Base-by-base conservation (phyloP, 2,797 vertebrate genomes). In the Zalophus californianus region DNA sequence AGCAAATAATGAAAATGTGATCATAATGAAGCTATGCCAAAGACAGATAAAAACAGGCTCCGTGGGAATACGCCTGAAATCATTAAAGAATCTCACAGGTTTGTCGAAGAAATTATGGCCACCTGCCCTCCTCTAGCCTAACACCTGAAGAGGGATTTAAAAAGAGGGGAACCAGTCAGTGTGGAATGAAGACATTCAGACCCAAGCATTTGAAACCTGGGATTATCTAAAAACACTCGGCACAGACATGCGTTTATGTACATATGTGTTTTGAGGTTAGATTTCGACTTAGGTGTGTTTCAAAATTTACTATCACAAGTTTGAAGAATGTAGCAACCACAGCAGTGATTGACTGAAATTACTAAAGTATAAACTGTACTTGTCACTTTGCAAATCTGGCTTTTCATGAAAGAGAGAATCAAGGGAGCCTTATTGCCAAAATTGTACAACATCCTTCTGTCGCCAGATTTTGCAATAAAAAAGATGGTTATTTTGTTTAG, bases 301-400 rank as follows among this genome's bases (percentile, higher is more conserved):
- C 86, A 70, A 95, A 92, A 97, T 93, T 64, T 82, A 86, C 96
- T 98, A 89, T 77, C 97, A 60, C 70, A 78, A 89, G 0, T 0
- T 82, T 95, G 92, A 94, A 97, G 97, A 97, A 60, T 52, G 77
- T 23, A 97, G 96, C 62, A 92, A 98, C 77, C 90, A 87, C 41
- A 94, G 91, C 95, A 91, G 50, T 90, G 80, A 96, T 77, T 92
- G 41, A 44, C 90, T 98, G 97, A 97, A 98, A 96, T 97, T 97
- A 97, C 94, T 98, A 32, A 97, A 96, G 85, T 64, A 97, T 93
- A 97, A 98, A 98, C 98, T 97, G 94, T 85, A 96, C 85, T 96
- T 98, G 97, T 93, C 97, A 92, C 96, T 97, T 97, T 89, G 86
- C 86, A 93, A 94, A 94, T 54, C 80, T 44, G 84, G 91, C 96